phyloP scores from a whole-genome alignment of 2,888 invertebrate genomes.

The Chymomyza procnemis region DNA sequence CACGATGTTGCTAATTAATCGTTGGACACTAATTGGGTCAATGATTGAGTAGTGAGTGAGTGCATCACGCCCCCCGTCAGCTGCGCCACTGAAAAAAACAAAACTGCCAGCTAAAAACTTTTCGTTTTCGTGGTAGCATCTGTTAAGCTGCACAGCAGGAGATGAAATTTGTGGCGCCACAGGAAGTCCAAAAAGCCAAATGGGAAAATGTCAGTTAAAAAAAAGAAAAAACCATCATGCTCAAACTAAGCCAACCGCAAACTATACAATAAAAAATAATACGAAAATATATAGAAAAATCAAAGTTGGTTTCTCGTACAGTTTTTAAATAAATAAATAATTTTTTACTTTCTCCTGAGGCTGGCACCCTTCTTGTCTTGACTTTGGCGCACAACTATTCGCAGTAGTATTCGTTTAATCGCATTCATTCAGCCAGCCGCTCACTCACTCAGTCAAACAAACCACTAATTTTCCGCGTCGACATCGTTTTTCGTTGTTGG shows the following conservation, averaged over 20 bases:
- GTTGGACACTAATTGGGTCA: not conserved
- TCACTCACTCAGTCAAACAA: constrained; percentile 27
- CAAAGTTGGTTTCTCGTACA: not conserved
- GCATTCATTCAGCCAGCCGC: constrained; percentile 32
- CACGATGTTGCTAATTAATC: not conserved
- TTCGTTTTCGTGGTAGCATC: not conserved
- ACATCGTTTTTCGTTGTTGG: constrained; percentile 65
- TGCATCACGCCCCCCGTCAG: not conserved
- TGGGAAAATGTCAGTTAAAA: constrained; percentile 15
- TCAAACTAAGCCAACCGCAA: constrained; percentile 27
- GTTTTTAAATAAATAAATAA: not conserved
- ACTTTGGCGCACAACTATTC: not conserved
- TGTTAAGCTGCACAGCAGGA: constrained; percentile 45
- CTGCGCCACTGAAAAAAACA: not conserved
- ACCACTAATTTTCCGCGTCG: constrained; percentile 58
- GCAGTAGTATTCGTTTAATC: not conserved
- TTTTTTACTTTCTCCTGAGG: not conserved
- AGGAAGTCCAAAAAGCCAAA: constrained; percentile 51
- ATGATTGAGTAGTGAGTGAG: not conserved
- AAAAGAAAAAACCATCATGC: constrained; percentile 54
- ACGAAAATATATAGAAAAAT: not conserved
- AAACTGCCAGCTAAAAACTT: not conserved
- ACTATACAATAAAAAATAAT: not conserved
- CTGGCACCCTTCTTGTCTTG: not conserved
- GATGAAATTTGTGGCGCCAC: constrained; percentile 50